Evolutionary conservation across 2,888 invertebrate genomes (phyloP).

Genomic region (Liodrosophila aerea): DNA sequence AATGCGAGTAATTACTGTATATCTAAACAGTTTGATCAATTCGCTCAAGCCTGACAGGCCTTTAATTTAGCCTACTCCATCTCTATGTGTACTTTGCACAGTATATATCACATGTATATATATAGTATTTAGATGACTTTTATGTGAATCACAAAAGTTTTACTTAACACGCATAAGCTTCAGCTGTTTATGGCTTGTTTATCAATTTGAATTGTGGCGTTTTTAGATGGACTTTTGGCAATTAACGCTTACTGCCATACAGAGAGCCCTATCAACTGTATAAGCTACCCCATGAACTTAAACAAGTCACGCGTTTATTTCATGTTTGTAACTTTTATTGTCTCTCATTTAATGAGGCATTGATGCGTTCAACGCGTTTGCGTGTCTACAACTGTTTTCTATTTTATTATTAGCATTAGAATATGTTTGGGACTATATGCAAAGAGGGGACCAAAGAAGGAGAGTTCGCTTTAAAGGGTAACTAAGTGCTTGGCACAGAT

Average conservation of each 20-base stretch:
- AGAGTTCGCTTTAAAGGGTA: too few relatives aligned
- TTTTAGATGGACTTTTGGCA: conserved; percentile 29
- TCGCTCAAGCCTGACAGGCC: conserved; percentile 14
- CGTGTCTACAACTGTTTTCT: conserved; percentile 69
- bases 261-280: conserved; percentile 13
- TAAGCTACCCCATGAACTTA: conserved; percentile 7
- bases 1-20: background rate
- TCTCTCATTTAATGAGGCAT: conserved; percentile 61
- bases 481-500: too few relatives aligned
- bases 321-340: conserved; percentile 5
- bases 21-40: conserved; percentile 6
- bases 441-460: conserved; percentile 1
- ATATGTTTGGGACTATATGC: conserved; percentile 17
- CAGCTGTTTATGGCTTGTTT: conserved; percentile 33
- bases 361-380: conserved; percentile 61
- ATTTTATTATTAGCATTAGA: conserved; percentile 59
- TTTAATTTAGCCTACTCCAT: background rate
- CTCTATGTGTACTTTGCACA: background rate
- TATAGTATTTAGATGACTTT: background rate
- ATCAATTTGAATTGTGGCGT: conserved; percentile 49
- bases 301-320: conserved; percentile 52
- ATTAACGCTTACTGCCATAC: conserved; percentile 22
- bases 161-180: conserved; percentile 32
- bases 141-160: conserved; percentile 14
- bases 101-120: background rate